These are phyloP conservation scores for Acanthosepion pharaonis DNA, from an alignment of 2,888 invertebrate species.

Conservation along the genomic window DNA sequence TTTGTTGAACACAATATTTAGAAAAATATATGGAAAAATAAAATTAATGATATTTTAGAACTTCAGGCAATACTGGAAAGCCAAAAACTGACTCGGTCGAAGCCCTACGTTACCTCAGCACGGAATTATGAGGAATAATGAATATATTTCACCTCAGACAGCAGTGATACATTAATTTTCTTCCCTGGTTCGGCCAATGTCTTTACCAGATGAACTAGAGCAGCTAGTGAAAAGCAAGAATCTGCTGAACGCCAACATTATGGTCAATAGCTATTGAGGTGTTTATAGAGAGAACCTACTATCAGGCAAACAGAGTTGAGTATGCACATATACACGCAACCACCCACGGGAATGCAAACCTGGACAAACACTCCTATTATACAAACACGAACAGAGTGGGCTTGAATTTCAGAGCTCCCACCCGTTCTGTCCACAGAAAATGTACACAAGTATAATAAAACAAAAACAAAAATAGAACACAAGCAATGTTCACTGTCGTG, in stretches of 20 bases:
- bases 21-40: too few relatives aligned
- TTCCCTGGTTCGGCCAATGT: background rate
- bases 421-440: constrained; percentile 15
- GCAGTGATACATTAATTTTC: too few relatives aligned
- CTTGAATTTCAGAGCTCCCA: background rate
- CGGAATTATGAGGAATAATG: too few relatives aligned
- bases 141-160: too few relatives aligned
- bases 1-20: too few relatives aligned
- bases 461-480: background rate
- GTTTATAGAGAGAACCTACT: background rate
- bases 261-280: background rate
- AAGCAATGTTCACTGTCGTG: too few relatives aligned
- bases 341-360: background rate
- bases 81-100: too few relatives aligned
- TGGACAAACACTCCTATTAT: constrained; percentile 1
- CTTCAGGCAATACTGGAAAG: too few relatives aligned
- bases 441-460: background rate
- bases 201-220: background rate
- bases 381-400: background rate
- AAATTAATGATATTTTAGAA: too few relatives aligned
- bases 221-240: background rate
- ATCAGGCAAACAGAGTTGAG: background rate
- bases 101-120: too few relatives aligned
- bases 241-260: background rate
- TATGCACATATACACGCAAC: background rate